Conservation (phyloP, 2,888 invertebrate species). For the Erebia aethiops region DNA sequence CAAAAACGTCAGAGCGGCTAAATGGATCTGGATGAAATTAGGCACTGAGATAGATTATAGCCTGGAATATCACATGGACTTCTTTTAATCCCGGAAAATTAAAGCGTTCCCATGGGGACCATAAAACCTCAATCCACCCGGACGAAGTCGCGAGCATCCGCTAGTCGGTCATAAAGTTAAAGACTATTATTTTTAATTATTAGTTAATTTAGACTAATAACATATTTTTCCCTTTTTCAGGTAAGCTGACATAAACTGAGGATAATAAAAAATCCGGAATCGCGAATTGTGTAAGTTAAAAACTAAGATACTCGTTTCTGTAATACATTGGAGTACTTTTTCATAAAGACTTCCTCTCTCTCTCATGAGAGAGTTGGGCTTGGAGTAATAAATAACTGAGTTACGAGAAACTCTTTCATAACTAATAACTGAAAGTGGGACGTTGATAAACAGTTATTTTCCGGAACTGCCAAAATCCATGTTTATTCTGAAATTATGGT, state of each 20-base stretch:
- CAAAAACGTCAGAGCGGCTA: too few species aligned
- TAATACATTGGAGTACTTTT: neutral
- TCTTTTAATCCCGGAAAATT: too few species aligned
- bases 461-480: constrained; percentile 11
- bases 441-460: constrained; percentile 8
- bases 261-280: neutral
- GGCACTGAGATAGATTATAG: too few species aligned
- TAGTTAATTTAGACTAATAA: neutral
- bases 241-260: neutral
- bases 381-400: neutral
- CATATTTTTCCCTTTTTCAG: neutral
- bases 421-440: constrained; percentile 13
- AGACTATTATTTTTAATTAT: neutral
- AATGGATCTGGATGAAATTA: too few species aligned
- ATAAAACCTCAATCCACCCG: too few species aligned
- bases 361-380: neutral
- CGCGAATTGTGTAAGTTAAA: neutral
- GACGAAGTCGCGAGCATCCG: too few species aligned
- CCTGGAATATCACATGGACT: too few species aligned
- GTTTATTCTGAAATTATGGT: constrained; percentile 9
- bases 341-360: neutral
- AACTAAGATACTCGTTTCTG: too few species aligned
- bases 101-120: too few species aligned
- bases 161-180: neutral
- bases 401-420: constrained; percentile 1